Evolutionary conservation across 2,888 invertebrate genomes (phyloP).

Genomic region (Chorisops tibialis): DNA sequence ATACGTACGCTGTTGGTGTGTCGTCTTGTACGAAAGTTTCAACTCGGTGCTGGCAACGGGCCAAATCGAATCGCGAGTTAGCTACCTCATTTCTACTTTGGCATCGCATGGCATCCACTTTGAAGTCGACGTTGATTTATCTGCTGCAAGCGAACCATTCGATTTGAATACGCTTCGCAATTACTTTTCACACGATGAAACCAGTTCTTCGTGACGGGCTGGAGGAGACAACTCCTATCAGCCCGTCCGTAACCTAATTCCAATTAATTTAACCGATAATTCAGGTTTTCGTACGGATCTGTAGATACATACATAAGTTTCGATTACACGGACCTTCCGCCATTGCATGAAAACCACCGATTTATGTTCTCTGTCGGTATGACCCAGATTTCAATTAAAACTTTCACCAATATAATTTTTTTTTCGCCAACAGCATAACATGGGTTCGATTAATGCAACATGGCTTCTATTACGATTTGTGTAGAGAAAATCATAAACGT

Average conservation of each 20-base stretch:
- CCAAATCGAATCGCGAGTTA: no score
- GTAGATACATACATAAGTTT: not conserved
- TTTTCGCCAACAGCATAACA: no score
- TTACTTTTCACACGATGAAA: no score
- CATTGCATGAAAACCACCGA: not conserved
- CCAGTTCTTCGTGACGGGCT: not conserved
- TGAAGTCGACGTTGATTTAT: no score
- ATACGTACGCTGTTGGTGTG: no score
- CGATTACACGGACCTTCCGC: not conserved
- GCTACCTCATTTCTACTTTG: no score
- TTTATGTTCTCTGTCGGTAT: not conserved
- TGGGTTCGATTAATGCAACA: not conserved
- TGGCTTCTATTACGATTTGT: not conserved
- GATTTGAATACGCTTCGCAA: no score
- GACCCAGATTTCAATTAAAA: conserved; percentile 5
- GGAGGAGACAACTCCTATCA: not conserved
- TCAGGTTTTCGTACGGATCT: conserved; percentile 1
- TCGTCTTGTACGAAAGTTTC: no score
- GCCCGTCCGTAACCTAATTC: conserved; percentile 10
- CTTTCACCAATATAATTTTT: conserved; percentile 13
- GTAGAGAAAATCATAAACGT: not conserved
- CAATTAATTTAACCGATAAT: not conserved
- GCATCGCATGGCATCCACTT: no score
- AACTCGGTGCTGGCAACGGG: no score
- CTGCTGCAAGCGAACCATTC: no score